Evolutionary conservation across 2,888 invertebrate species (phyloP).

Genomic region (Habroteleia sp.): DNA sequence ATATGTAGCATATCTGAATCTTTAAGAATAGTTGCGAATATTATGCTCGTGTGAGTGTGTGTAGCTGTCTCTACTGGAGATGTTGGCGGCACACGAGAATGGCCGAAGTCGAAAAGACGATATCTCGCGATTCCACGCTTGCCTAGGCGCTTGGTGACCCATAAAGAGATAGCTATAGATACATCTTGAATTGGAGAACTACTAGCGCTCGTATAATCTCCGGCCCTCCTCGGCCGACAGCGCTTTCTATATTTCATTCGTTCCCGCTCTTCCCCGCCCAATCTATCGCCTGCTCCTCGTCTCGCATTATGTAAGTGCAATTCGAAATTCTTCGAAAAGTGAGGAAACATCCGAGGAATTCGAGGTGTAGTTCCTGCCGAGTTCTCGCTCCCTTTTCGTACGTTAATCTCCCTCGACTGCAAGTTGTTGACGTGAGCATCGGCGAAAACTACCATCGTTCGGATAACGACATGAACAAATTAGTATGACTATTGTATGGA

Average conservation of each 20-base stretch:
- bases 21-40: constrained; percentile 51
- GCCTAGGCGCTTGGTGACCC: constrained; percentile 64
- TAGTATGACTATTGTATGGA: constrained; percentile 28
- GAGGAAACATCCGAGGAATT: constrained; percentile 58
- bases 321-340: constrained; percentile 55
- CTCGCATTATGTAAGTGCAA: constrained; percentile 51
- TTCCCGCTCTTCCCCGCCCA: constrained; percentile 36
- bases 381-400: constrained; percentile 26
- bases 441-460: constrained; percentile 38
- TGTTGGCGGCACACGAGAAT: constrained; percentile 46
- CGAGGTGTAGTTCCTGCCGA: constrained; percentile 55
- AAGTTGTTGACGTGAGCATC: constrained; percentile 47
- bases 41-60: constrained; percentile 52
- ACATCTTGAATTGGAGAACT: constrained; percentile 63
- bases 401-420: constrained; percentile 53
- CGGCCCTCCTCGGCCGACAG: constrained; percentile 23
- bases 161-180: constrained; percentile 65
- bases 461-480: constrained; percentile 43
- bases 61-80: constrained; percentile 40
- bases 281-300: constrained; percentile 38
- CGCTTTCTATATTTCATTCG: constrained; percentile 36
- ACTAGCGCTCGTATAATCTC: constrained; percentile 64
- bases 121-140: constrained; percentile 65
- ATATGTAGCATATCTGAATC: constrained; percentile 12
- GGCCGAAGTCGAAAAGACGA: constrained; percentile 60